These are phyloP conservation scores for Acanthosepion pharaonis DNA, from an alignment of 2,888 invertebrate genomes.

Conservation along the genomic window DNA sequence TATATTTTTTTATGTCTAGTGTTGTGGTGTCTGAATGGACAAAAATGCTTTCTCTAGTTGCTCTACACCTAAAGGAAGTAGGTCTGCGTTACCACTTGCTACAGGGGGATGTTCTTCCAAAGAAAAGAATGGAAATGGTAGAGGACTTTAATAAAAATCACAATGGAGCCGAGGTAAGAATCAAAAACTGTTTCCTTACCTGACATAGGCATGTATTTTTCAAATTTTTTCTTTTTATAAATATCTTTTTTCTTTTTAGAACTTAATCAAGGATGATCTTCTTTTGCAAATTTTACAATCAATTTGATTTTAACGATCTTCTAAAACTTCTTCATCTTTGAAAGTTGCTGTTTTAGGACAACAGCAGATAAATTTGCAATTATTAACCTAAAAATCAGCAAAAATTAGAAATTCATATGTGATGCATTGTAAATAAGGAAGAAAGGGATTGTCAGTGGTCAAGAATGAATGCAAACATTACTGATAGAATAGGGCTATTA, in stretches of 20 bases:
- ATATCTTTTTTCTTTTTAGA: neutral
- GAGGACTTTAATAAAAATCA: constrained; percentile 82
- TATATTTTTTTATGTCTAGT: constrained; percentile 59
- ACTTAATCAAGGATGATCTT: no score
- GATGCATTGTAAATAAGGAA: no score
- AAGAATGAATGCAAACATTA: no score
- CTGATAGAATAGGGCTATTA: no score
- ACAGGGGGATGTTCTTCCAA: constrained; percentile 84
- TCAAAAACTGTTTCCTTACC: neutral
- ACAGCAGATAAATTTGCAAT: no score
- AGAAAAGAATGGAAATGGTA: constrained; percentile 82
- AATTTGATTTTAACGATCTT: no score
- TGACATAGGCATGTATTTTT: neutral
- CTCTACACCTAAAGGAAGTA: constrained; percentile 78
- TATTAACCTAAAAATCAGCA: no score
- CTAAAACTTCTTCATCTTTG: no score
- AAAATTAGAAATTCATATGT: no score
- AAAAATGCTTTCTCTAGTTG: constrained; percentile 84
- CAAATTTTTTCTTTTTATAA: neutral
- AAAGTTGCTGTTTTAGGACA: no score
- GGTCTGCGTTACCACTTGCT: constrained; percentile 81
- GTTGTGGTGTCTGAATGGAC: constrained; percentile 95
- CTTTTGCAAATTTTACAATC: no score
- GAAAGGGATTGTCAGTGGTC: no score
- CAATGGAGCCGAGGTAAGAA: constrained; percentile 78